Percentiles rank a stretch among this genome's conserved stretches.
Evolutionary conservation across 2,113 vertebrate species (phyloP).

Genomic region (Coregonus clupeaformis): DNA sequence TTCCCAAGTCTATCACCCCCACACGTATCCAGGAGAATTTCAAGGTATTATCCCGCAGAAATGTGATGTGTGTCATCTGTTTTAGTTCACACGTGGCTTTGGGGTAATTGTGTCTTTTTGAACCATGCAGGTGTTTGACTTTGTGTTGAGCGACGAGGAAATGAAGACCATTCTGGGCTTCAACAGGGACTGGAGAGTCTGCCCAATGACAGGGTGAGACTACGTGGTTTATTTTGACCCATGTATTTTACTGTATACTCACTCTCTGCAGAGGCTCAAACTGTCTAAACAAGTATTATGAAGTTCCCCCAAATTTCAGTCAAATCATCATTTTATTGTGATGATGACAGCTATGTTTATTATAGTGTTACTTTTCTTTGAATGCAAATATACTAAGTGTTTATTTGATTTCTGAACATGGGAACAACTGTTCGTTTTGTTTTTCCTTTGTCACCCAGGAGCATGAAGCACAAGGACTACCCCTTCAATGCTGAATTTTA

Average conservation of each 20-base stretch:
- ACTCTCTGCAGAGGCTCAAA: too few relatives aligned
- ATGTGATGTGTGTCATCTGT: too few relatives aligned
- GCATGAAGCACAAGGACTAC: constrained; percentile 66
- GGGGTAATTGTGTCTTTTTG: neutral
- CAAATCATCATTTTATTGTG: too few relatives aligned
- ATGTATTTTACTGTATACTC: too few relatives aligned
- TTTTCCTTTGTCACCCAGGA: constrained; percentile 39
- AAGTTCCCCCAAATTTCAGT: too few relatives aligned
- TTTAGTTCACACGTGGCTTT: neutral
- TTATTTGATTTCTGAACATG: too few relatives aligned
- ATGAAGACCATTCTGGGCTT: constrained; percentile 82
- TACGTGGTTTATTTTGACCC: too few relatives aligned
- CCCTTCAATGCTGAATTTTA: constrained; percentile 66
- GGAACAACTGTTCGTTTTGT: too few relatives aligned
- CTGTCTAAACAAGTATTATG: too few relatives aligned
- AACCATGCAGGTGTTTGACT: constrained; percentile 86
- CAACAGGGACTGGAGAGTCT: constrained; percentile 85
- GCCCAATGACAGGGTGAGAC: constrained; percentile 79
- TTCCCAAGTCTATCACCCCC: constrained; percentile 89
- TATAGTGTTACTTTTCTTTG: too few relatives aligned
- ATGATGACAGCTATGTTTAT: too few relatives aligned
- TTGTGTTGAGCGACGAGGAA: constrained; percentile 82
- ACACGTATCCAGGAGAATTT: constrained; percentile 89
- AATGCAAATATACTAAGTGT: too few relatives aligned
- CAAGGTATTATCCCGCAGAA: constrained; percentile 79